Evolutionary conservation across 2,797 vertebrate genomes (phyloP).

Genomic region (Bovichtus diacanthus): DNA sequence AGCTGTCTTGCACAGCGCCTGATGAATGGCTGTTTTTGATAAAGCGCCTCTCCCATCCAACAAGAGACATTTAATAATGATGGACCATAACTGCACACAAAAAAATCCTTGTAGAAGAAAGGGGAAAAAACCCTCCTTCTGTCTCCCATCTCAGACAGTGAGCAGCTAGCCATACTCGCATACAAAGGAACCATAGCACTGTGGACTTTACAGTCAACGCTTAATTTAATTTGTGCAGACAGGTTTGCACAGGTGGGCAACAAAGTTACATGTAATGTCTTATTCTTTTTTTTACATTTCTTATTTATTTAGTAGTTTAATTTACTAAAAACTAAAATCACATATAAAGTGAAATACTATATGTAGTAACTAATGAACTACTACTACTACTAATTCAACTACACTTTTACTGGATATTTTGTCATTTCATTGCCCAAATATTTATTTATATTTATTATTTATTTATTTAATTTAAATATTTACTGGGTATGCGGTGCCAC

Average conservation of each 20-base stretch:
- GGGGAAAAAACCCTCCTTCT: conserved; percentile 67
- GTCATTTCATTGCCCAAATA: background rate
- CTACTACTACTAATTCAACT: background rate
- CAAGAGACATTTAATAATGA: conserved; percentile 96
- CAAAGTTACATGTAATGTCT: background rate
- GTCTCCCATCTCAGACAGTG: conserved; percentile 71
- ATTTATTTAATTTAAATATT: too few relatives aligned
- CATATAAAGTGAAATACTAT: background rate
- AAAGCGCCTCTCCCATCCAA: conserved; percentile 92
- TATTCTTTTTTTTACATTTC: background rate
- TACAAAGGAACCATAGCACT: conserved; percentile 36
- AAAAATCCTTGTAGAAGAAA: conserved; percentile 88
- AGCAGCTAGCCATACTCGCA: conserved; percentile 65
- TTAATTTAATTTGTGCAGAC: conserved; percentile 15
- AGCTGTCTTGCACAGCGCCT: conserved; percentile 88
- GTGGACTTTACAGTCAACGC: conserved; percentile 30
- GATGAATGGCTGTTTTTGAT: conserved; percentile 96
- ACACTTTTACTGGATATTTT: conserved; percentile 7
- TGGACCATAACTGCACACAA: conserved; percentile 90
- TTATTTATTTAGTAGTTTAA: background rate
- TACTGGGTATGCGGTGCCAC: background rate
- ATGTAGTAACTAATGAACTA: background rate
- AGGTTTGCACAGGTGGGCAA: conserved; percentile 2
- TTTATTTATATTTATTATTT: too few relatives aligned
- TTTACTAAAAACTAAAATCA: background rate